Percentiles rank a stretch among this genome's conserved stretches.
Conservation (phyloP, 2,888 invertebrate genomes). For the Colostygia pectinataria region DNA sequence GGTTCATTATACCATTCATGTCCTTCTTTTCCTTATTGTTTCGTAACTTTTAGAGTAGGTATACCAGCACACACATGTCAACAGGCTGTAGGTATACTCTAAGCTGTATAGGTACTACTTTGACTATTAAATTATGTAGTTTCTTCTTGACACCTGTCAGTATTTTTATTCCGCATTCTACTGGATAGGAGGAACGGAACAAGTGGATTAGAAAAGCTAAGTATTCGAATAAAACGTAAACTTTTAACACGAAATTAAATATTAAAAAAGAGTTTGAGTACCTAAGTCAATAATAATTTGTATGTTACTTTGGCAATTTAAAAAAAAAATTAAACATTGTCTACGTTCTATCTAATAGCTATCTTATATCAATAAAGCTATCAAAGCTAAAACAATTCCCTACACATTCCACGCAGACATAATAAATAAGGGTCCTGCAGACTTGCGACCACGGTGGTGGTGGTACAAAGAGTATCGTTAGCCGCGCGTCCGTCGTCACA, state of each 20-base stretch:
- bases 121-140: too few species aligned
- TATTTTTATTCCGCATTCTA: too few species aligned
- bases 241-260: too few species aligned
- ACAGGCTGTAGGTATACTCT: slow-evolving; percentile 2
- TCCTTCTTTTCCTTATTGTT: slow-evolving; percentile 46
- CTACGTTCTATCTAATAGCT: too few species aligned
- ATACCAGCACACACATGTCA: slow-evolving; percentile 19
- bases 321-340: too few species aligned
- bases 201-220: too few species aligned
- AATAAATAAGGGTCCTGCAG: slow-evolving; percentile 57
- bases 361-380: not conserved
- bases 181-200: too few species aligned
- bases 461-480: slow-evolving; percentile 62
- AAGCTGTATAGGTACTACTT: too few species aligned
- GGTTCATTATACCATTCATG: slow-evolving; percentile 46
- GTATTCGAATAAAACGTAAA: too few species aligned
- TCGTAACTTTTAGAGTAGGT: slow-evolving; percentile 32
- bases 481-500: slow-evolving; percentile 46
- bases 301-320: too few species aligned
- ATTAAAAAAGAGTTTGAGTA: too few species aligned
- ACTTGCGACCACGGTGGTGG: slow-evolving; percentile 45
- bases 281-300: too few species aligned
- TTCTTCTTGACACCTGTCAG: not conserved
- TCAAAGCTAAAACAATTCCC: slow-evolving; percentile 17
- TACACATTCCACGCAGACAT: slow-evolving; percentile 39